Percentiles rank a stretch among this genome's conserved stretches.
phyloP scores from a whole-genome alignment of 2,113 vertebrate species.

The Asarcornis scutulata region DNA sequence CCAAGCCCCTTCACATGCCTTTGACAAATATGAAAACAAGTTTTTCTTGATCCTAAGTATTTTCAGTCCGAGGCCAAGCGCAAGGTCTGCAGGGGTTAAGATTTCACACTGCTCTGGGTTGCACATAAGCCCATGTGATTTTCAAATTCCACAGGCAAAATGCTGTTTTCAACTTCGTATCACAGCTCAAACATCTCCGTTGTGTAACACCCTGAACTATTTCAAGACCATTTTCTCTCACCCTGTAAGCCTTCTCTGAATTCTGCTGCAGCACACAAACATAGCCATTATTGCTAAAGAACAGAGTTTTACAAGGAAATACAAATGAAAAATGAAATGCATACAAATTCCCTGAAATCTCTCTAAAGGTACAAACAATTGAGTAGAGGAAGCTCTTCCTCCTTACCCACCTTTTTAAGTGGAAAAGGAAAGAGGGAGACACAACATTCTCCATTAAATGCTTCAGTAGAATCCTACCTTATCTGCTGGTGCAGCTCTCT shows the following conservation, averaged over 20 bases:
- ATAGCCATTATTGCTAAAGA: not conserved
- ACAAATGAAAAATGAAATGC: not conserved
- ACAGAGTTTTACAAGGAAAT: not conserved
- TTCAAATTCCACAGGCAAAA: slow-evolving; percentile 21
- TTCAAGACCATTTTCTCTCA: not conserved
- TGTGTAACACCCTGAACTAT: not conserved
- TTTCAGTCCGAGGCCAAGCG: not conserved
- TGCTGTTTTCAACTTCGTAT: not conserved
- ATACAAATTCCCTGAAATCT: not conserved
- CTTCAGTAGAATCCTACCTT: not conserved
- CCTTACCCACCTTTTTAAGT: not conserved
- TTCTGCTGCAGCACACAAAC: not conserved
- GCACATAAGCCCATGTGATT: not conserved
- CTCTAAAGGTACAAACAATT: not conserved
- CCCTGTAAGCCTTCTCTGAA: not conserved
- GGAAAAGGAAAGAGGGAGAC: not conserved
- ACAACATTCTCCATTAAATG: not conserved
- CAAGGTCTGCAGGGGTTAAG: not conserved
- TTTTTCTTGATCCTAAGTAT: slow-evolving; percentile 41
- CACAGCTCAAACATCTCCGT: not conserved
- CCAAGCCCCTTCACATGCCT: not conserved
- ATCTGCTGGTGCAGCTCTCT: not conserved
- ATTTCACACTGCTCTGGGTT: not conserved
- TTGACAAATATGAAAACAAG: not conserved
- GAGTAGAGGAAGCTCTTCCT: not conserved